A percentile compares a stretch with the other conserved stretches of the same genome.
These are phyloP conservation scores for Planococcus citri DNA, from an alignment of 1,140 invertebrate species.

Conservation along the genomic window DNA sequence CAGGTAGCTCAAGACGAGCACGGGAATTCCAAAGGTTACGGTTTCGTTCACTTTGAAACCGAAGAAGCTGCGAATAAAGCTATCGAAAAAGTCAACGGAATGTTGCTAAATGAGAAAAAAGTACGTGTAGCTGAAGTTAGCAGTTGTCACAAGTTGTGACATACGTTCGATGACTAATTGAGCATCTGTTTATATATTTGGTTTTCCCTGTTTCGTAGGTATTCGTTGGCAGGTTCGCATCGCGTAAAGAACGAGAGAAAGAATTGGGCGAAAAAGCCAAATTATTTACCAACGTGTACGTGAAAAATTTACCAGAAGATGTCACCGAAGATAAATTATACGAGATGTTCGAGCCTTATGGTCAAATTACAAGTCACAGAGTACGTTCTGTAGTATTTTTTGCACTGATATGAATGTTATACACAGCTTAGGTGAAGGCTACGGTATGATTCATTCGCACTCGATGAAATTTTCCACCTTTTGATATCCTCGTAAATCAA, in stretches of 20 bases:
- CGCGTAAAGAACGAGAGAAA: slow-evolving; percentile 94
- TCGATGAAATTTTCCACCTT: no score
- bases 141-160: neutral
- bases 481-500: no score
- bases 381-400: slow-evolving; percentile 23
- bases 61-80: slow-evolving; percentile 97
- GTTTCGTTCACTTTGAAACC: slow-evolving; percentile 99
- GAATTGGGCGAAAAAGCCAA: slow-evolving; percentile 95
- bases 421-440: no score
- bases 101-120: slow-evolving; percentile 85
- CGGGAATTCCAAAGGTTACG: slow-evolving; percentile 93
- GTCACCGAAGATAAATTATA: slow-evolving; percentile 84
- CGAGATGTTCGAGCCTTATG: slow-evolving; percentile 90
- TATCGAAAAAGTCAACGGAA: slow-evolving; percentile 94
- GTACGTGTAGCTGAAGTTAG: slow-evolving; percentile 37
- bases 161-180: neutral
- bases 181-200: neutral
- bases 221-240: slow-evolving; percentile 96
- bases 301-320: slow-evolving; percentile 97
- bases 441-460: no score
- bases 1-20: slow-evolving; percentile 85
- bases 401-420: no score
- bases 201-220: slow-evolving; percentile 38
- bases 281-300: slow-evolving; percentile 97
- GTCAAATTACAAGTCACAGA: slow-evolving; percentile 87